phyloP scores from a whole-genome alignment of 2,797 vertebrate species.

The Bryconaethiops microstoma region DNA sequence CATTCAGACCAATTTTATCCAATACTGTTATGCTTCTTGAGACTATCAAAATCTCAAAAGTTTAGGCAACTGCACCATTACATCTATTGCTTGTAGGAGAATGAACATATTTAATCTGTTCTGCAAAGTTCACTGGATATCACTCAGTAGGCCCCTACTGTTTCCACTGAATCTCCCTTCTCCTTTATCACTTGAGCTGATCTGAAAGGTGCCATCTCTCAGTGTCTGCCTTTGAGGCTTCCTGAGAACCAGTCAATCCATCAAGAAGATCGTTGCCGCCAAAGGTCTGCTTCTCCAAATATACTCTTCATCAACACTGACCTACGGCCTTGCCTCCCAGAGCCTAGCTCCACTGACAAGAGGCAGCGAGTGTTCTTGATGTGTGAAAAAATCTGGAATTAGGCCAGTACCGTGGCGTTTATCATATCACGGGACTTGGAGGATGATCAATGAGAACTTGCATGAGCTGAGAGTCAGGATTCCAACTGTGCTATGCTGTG shows the following conservation, averaged over 20 bases:
- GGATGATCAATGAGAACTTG: constrained; percentile 56
- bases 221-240: constrained; percentile 19
- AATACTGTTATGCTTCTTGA: background rate
- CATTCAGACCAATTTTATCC: background rate
- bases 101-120: background rate
- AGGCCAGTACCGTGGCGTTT: constrained; percentile 18
- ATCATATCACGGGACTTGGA: constrained; percentile 48
- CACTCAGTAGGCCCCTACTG: background rate
- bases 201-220: constrained; percentile 27
- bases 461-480: constrained; percentile 35
- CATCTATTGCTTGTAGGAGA: background rate
- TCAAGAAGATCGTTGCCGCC: constrained; percentile 21
- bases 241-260: constrained; percentile 31
- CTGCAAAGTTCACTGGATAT: background rate
- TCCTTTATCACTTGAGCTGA: constrained; percentile 9
- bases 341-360: constrained; percentile 17
- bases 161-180: constrained; percentile 17
- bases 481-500: constrained; percentile 36
- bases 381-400: constrained; percentile 41
- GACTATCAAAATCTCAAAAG: constrained; percentile 6
- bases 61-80: background rate
- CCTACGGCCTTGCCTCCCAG: constrained; percentile 25
- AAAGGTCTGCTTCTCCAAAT: constrained; percentile 19
- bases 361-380: constrained; percentile 33
- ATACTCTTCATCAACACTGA: constrained; percentile 46